Percentiles rank a stretch among this genome's conserved stretches.
Evolutionary conservation across 1,140 invertebrate genomes (phyloP).

Genomic region (Ylistrum balloti): DNA sequence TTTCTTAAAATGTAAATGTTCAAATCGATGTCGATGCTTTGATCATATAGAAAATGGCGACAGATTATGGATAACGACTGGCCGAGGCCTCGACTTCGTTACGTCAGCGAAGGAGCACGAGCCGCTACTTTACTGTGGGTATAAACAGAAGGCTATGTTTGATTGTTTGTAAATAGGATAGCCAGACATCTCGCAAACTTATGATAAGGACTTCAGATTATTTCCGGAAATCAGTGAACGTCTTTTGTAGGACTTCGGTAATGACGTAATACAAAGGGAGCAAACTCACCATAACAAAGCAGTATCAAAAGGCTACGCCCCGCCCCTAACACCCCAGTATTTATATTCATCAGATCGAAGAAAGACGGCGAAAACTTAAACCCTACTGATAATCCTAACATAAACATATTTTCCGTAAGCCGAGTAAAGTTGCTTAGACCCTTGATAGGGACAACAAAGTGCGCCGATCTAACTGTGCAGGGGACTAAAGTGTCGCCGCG

Average conservation of each 20-base stretch:
- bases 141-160: not conserved
- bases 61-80: no score
- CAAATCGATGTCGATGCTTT: no score
- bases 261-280: not conserved
- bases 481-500: not conserved
- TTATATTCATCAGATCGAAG: not conserved
- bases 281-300: not conserved
- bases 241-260: not conserved
- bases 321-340: not conserved
- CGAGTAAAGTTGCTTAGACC: not conserved
- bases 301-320: not conserved
- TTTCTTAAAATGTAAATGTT: no score
- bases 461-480: not conserved
- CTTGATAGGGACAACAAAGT: not conserved
- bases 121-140: not conserved
- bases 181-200: not conserved
- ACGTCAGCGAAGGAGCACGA: not conserved
- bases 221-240: constrained; percentile 24
- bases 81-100: not conserved
- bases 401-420: constrained; percentile 15
- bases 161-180: constrained; percentile 40
- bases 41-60: no score
- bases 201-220: not conserved
- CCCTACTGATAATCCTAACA: not conserved
- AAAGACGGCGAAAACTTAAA: not conserved